phyloP scores from a whole-genome alignment of 1,140 invertebrate genomes.

The Phthorimaea operculella region DNA sequence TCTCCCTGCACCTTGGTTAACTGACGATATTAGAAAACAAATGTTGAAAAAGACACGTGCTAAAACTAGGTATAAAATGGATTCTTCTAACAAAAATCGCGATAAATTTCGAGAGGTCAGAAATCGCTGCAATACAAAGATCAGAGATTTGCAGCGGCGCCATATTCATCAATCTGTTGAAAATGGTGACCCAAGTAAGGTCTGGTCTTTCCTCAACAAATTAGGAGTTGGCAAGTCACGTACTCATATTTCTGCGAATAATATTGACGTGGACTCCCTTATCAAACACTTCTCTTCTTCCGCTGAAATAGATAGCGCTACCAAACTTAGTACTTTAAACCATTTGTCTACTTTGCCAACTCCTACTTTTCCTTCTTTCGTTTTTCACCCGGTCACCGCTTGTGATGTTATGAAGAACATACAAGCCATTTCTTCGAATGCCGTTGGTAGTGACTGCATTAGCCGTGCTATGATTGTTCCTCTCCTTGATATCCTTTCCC shows the following conservation, averaged over 20 bases:
- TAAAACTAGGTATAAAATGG: neutral
- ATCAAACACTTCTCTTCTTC: slow-evolving; percentile 4
- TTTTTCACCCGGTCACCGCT: too few relatives aligned
- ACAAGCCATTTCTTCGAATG: too few relatives aligned
- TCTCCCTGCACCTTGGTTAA: slow-evolving; percentile 9
- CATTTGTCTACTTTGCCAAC: too few relatives aligned
- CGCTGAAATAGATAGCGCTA: neutral
- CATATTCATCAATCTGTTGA: slow-evolving; percentile 18
- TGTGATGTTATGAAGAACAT: too few relatives aligned
- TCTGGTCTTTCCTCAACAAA: slow-evolving; percentile 19
- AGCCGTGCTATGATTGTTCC: too few relatives aligned
- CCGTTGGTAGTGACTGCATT: too few relatives aligned
- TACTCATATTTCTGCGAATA: neutral
- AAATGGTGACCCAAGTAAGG: slow-evolving; percentile 17
- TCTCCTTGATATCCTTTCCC: too few relatives aligned
- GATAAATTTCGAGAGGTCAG: neutral
- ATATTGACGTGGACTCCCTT: neutral
- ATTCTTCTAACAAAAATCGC: neutral
- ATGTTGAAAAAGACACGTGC: neutral
- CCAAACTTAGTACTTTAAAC: too few relatives aligned
- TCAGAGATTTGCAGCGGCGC: slow-evolving; percentile 20
- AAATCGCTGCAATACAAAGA: neutral
- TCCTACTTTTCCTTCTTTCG: too few relatives aligned
- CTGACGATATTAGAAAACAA: neutral
- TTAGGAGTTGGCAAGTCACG: slow-evolving; percentile 18